Evolutionary conservation across 2,113 vertebrate genomes (phyloP).

Genomic region (Sceloporus undulatus): DNA sequence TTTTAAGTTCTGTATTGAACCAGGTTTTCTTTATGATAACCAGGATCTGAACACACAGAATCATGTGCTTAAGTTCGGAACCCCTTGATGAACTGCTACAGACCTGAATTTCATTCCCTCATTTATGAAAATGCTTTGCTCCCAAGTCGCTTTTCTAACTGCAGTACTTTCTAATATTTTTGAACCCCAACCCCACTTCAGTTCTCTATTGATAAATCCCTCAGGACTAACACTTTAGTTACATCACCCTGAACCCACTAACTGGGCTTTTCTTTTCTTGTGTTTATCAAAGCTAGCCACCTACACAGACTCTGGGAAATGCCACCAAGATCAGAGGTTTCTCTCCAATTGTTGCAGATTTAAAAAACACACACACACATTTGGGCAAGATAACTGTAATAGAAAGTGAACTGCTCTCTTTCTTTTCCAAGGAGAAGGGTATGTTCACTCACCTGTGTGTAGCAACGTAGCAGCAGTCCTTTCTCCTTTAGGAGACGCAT

Average conservation of each 20-base stretch:
- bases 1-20: neutral
- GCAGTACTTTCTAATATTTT: neutral
- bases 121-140: neutral
- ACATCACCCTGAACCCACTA: neutral
- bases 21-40: too few species aligned
- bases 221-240: neutral
- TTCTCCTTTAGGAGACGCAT: slow-evolving; percentile 92
- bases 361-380: neutral
- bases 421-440: neutral
- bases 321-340: neutral
- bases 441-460: slow-evolving; percentile 84
- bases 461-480: slow-evolving; percentile 87
- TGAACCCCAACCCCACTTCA: neutral
- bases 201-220: neutral
- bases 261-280: neutral
- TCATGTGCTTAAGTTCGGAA: too few species aligned
- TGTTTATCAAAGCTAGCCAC: neutral
- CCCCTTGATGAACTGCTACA: too few species aligned
- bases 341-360: neutral
- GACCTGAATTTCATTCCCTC: neutral
- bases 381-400: too few species aligned
- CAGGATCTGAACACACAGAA: too few species aligned
- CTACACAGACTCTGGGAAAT: neutral
- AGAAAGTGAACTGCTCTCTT: neutral
- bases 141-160: neutral